Conservation (phyloP, 2,113 vertebrate species). For the Cisticola juncidis region DNA sequence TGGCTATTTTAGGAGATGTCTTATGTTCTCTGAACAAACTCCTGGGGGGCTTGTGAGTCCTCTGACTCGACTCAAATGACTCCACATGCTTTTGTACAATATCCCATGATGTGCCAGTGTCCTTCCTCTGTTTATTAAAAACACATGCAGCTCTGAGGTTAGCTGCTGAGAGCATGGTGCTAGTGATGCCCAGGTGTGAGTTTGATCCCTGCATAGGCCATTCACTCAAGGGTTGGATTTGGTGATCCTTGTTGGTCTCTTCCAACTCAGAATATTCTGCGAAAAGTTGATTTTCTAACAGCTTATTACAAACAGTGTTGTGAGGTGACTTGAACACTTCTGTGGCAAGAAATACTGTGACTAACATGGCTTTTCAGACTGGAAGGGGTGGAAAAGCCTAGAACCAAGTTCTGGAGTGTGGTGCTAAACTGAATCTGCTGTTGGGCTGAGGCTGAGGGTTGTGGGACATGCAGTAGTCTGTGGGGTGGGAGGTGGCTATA, state of each 20-base stretch:
- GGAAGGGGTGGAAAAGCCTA: background rate
- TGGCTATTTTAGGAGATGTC: background rate
- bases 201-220: background rate
- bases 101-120: background rate
- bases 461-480: rapidly evolving
- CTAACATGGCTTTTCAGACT: background rate
- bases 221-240: background rate
- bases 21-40: background rate
- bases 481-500: background rate
- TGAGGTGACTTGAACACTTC: background rate
- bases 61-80: background rate
- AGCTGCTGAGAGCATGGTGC: background rate
- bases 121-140: background rate
- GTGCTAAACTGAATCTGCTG: background rate
- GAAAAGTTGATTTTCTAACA: background rate
- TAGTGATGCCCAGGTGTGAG: too few species aligned
- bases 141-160: background rate
- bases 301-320: background rate
- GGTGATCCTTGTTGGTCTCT: background rate
- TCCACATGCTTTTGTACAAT: background rate
- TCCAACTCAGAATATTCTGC: background rate
- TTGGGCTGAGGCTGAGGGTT: background rate
- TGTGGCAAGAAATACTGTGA: background rate
- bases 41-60: background rate
- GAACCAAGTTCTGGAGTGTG: background rate